Evolutionary conservation across 2,888 invertebrate genomes (phyloP), one percentile per base, ranked within the genome.

Genomic region (Drosophila macrospina): DNA sequence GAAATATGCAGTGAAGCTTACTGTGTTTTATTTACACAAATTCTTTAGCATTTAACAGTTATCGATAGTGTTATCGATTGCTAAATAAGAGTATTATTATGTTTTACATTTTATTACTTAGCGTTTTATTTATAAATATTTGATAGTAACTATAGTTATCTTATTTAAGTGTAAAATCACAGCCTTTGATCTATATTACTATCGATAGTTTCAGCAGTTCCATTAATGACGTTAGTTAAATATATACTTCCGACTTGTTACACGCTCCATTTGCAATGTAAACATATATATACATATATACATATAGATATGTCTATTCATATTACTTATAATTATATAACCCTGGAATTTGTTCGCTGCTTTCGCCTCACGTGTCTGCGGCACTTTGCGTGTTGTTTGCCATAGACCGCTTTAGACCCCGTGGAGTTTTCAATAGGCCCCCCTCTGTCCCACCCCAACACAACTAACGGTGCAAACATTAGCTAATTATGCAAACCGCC

Each of bases 401-500:
- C 16, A 16, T 3, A 37, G 37, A 30, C 44, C 44, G 26, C 24
- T 20, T 45, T 47, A 20, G 20, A 7, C 36, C 28, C 37, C 26
- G 20, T 41, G 32, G 44, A 39, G 37, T 42, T 52, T 51, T 51
- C 8, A 20, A 16, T n/a, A 57, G 13, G 39, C 51, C 47, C 15
- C 26, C 4, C 20, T 13, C 16, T 10, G 13, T 15, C 5, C 13
- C 11, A 5, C 11, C 34, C n/a, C 34, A 4, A n/a, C 4, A 1
- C 11, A 10, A 15, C 26, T 55, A 71, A 61, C 60, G 76, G 64
- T 34, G 61, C 41, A 20, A 20, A 20, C 65, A 76, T 74, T 74
- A 71, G 77, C 74, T 54, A 76, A 71, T 76, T 62, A 62, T 74
- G 62, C 72, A 66, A 76, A 66, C 57, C 36, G 71, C 20, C 36